phyloP scores from a whole-genome alignment of 2,888 invertebrate genomes.

The Drosophila rellima region DNA sequence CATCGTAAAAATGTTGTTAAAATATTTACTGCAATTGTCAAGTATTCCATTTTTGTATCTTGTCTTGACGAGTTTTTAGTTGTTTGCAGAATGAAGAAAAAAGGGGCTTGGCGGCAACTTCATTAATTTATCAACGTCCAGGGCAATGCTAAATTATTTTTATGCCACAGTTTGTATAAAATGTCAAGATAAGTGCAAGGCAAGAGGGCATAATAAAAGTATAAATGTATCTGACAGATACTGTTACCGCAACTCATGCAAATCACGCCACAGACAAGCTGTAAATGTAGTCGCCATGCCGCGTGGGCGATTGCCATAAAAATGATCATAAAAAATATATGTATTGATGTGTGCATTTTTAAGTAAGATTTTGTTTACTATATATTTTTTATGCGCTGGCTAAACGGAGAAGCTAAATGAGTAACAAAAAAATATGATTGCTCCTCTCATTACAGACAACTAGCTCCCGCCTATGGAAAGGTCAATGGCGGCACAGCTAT shows the following conservation, averaged over 20 bases:
- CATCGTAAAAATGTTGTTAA: slow-evolving; percentile 68
- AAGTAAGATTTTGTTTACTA: slow-evolving; percentile 14
- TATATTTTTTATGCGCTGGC: slow-evolving; percentile 11
- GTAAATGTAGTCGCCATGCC: slow-evolving; percentile 33
- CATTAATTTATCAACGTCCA: slow-evolving; percentile 69
- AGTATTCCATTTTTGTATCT: slow-evolving; percentile 13
- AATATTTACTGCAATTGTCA: slow-evolving; percentile 56
- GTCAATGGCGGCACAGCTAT: slow-evolving; percentile 90
- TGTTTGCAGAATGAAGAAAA: slow-evolving; percentile 11
- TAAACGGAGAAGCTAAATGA: slow-evolving; percentile 2
- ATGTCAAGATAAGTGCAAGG: slow-evolving; percentile 40
- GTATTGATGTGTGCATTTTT: slow-evolving; percentile 19
- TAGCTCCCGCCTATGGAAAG: slow-evolving; percentile 88
- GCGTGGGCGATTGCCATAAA: slow-evolving; percentile 56
- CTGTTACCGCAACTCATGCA: slow-evolving; percentile 48
- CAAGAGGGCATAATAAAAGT: slow-evolving; percentile 24
- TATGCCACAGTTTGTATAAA: slow-evolving; percentile 46
- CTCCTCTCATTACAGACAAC: slow-evolving; percentile 88
- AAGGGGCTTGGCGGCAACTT: slow-evolving; percentile 62
- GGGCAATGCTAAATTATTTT: slow-evolving; percentile 44
- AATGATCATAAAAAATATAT: slow-evolving; percentile 29
- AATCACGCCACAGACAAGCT: slow-evolving; percentile 59
- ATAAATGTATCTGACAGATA: slow-evolving; percentile 61
- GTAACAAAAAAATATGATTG: slow-evolving; percentile 10
- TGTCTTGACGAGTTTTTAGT: slow-evolving; percentile 5